A percentile compares a stretch with the other conserved stretches of the same genome.
Conservation (phyloP, 2,888 invertebrate species). For the Xanthia icteritia region DNA sequence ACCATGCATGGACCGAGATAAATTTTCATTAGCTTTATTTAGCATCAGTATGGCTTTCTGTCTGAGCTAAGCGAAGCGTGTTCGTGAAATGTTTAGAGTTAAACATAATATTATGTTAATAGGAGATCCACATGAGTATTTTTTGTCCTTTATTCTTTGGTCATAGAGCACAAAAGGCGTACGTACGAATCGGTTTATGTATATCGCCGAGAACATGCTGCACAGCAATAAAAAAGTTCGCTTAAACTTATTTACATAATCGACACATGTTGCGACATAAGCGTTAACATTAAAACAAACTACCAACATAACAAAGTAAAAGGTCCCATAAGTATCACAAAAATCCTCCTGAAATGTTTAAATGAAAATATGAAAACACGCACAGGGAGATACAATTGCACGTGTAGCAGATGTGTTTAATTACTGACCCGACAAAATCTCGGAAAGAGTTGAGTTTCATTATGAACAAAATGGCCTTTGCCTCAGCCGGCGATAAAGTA, state of each 20-base stretch:
- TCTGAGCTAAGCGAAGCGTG: slow-evolving; percentile 21
- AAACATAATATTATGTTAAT: slow-evolving; percentile 45
- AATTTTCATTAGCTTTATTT: slow-evolving; percentile 58
- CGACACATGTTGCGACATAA: slow-evolving; percentile 71
- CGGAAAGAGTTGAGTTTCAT: slow-evolving; percentile 85
- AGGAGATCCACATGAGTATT: slow-evolving; percentile 7
- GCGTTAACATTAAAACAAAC: slow-evolving; percentile 77
- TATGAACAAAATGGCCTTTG: slow-evolving; percentile 80
- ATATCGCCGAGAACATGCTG: slow-evolving; percentile 32
- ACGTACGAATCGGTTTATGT: slow-evolving; percentile 11
- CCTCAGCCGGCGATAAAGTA: slow-evolving; percentile 81
- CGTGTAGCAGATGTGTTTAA: slow-evolving; percentile 88
- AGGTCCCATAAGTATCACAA: slow-evolving; percentile 74
- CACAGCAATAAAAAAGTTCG: slow-evolving; percentile 47
- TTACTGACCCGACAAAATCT: slow-evolving; percentile 87
- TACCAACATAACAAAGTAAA: slow-evolving; percentile 74
- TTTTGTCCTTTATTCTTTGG: slow-evolving; percentile 19
- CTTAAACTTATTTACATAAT: slow-evolving; percentile 70
- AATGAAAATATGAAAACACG: slow-evolving; percentile 79
- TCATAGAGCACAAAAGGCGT: slow-evolving; percentile 17
- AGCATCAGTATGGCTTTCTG: slow-evolving; percentile 32
- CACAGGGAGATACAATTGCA: slow-evolving; percentile 79
- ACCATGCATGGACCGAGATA: slow-evolving; percentile 48
- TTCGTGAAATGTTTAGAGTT: slow-evolving; percentile 26
- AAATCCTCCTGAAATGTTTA: slow-evolving; percentile 76